These are phyloP conservation scores for Sitta europaea DNA, from an alignment of 2,113 vertebrate genomes.

Conservation along the genomic window DNA sequence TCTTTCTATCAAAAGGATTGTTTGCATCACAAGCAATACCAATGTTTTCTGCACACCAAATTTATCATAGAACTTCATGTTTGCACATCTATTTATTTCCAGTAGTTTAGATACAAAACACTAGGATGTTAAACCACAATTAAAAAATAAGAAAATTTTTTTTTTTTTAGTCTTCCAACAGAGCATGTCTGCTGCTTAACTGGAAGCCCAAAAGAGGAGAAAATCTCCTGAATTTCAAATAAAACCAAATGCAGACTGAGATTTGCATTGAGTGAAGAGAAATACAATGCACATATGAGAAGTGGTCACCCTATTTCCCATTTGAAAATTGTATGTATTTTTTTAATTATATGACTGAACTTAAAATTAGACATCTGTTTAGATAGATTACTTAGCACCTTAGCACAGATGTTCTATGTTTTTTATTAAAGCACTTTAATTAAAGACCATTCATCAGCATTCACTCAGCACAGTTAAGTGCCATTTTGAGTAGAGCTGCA, in stretches of 20 bases:
- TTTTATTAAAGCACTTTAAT: slow-evolving; percentile 33
- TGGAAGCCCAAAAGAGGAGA: background rate
- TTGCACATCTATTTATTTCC: background rate
- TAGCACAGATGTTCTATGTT: slow-evolving; percentile 35
- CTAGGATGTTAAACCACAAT: background rate
- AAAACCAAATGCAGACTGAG: background rate
- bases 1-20: background rate
- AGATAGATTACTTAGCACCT: slow-evolving; percentile 33
- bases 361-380: slow-evolving; percentile 42
- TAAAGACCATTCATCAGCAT: slow-evolving; percentile 41
- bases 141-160: background rate
- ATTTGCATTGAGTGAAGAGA: background rate
- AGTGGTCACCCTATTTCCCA: background rate
- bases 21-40: background rate
- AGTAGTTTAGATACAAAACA: background rate
- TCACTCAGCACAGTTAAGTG: slow-evolving; percentile 12
- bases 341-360: background rate
- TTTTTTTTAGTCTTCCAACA: background rate
- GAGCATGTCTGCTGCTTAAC: background rate
- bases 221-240: background rate
- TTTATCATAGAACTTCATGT: background rate
- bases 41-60: background rate
- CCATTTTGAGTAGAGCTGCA: background rate
- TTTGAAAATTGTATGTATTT: background rate
- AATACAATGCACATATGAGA: background rate